Evolutionary conservation across 2,888 invertebrate species (phyloP), one percentile per base, ranked within the genome.

Genomic region (Nemapogon koenigi): DNA sequence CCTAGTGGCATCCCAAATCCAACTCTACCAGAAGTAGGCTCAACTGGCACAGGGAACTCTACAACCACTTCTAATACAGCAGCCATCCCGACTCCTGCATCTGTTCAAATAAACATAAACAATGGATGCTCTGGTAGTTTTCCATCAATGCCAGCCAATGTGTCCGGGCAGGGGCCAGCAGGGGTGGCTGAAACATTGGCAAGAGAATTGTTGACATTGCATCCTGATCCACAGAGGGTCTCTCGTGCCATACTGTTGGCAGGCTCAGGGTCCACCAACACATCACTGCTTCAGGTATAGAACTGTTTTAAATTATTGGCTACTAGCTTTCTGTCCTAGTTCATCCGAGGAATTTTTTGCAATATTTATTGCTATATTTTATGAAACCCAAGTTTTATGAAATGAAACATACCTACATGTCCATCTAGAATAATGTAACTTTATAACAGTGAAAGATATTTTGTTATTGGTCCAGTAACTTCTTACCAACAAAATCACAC

Each of bases 181-280:
- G 72, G 71, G 11, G 76, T 58, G 13, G 71, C 70, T 11, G 75
- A 75, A 43, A 57, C 62, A 15, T 52, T 78, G 22, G 70, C 60
- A 2, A 70, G 69, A 39, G 79, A 72, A 51, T 63, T 80, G 58
- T 68, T 71, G 45, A 78, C 49, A 64, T 69, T 62, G 43, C 81
- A 63, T 40, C 62, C 72, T 3, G 82, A 76, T 39, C 80, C 83
- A 40, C 82, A 83, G 47, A 70, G 71, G 39, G 62, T 82, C 47
- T 69, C 79, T 4, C 58, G 81, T 35, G 81, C 80, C 30, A 70
- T 81, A 45, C 70, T 81, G 33, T 75, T 82, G 10, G 76, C 83
- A 38, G 73, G 83, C 26, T 76, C 78, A 51, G 83, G 79, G 49
- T 75, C 75, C 46, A 60, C 76, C 28, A 75, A 68, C 56, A 57